A percentile compares a stretch with the other conserved stretches of the same genome.
Evolutionary conservation across 2,113 vertebrate species (phyloP).

Genomic region (Gorsachius goisagi): DNA sequence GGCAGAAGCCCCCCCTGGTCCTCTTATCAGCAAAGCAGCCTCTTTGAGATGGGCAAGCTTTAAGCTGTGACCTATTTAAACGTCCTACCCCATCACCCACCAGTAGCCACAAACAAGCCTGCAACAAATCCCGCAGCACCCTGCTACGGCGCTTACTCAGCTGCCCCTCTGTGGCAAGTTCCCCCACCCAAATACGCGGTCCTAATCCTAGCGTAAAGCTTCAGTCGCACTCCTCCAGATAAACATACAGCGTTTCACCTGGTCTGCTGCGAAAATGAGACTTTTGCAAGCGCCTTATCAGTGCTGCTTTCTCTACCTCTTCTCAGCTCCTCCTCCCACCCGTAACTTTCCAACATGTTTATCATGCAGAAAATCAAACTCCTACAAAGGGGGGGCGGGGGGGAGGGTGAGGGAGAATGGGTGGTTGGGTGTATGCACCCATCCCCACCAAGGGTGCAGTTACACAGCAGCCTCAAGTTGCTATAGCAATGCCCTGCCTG

Average conservation of each 20-base stretch:
- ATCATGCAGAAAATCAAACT: neutral
- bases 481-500: constrained; percentile 5
- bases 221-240: neutral
- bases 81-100: neutral
- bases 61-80: neutral
- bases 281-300: neutral
- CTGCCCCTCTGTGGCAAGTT: neutral
- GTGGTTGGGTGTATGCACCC: neutral
- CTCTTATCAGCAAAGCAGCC: neutral
- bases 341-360: neutral
- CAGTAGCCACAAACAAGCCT: neutral
- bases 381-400: neutral
- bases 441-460: neutral
- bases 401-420: neutral
- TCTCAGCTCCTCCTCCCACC: constrained; percentile 11
- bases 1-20: neutral
- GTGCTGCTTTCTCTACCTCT: neutral
- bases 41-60: neutral
- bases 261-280: neutral
- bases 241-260: neutral
- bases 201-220: neutral
- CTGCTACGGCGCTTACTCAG: neutral
- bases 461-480: neutral
- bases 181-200: neutral
- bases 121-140: neutral